Evolutionary conservation across 2,113 vertebrate species (phyloP).

Genomic region (Gymnobelideus leadbeateri): DNA sequence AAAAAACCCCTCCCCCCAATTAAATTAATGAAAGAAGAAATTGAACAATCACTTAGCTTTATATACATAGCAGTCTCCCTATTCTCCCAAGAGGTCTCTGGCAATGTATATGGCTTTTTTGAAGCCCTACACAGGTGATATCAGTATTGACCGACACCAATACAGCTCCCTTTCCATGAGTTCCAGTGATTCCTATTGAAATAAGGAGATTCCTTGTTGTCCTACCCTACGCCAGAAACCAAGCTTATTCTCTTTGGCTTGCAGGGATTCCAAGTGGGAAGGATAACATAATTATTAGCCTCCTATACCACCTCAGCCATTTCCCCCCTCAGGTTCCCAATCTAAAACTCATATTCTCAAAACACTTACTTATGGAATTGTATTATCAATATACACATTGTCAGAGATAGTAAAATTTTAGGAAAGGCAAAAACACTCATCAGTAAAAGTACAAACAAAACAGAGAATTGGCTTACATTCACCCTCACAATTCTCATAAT

Average conservation of each 20-base stretch:
- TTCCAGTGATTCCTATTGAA: background rate
- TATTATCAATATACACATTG: background rate
- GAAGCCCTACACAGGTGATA: background rate
- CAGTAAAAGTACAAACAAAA: background rate
- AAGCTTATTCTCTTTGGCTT: background rate
- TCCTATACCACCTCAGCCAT: too few relatives aligned
- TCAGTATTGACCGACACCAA: background rate
- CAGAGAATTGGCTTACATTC: background rate
- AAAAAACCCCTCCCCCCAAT: background rate
- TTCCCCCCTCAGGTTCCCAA: background rate
- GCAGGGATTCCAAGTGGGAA: too few relatives aligned
- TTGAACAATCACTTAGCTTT: background rate
- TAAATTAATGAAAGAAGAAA: background rate
- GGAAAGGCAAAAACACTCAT: background rate
- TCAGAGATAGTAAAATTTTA: background rate
- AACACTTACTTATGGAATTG: background rate
- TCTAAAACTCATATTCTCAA: background rate
- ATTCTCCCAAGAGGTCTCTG: background rate
- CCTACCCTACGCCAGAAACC: background rate
- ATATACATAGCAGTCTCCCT: background rate
- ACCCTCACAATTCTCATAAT: background rate
- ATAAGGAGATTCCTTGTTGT: background rate
- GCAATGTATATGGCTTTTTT: background rate
- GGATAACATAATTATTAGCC: too few relatives aligned
- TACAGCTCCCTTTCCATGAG: background rate